phyloP scores from a whole-genome alignment of 2,888 invertebrate species.

The Chrysina gloriosa region DNA sequence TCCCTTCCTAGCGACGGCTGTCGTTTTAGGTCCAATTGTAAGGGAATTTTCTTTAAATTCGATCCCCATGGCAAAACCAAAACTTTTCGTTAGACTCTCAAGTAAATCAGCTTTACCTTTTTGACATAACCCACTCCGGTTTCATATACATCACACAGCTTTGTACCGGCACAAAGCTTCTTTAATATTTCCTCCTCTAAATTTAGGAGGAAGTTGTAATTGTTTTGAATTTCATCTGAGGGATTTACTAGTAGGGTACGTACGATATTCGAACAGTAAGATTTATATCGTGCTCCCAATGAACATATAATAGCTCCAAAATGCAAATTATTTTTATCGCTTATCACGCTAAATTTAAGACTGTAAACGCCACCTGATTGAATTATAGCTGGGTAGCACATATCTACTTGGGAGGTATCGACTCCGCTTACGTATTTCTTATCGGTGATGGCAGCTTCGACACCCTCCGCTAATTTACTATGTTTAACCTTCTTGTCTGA shows the following conservation, averaged over 20 bases:
- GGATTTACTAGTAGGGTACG: constrained; percentile 97
- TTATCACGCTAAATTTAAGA: constrained; percentile 94
- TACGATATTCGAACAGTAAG: constrained; percentile 97
- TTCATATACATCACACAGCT: constrained; percentile 82
- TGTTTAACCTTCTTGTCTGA: constrained; percentile 98
- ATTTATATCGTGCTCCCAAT: constrained; percentile 94
- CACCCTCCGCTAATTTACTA: constrained; percentile 92
- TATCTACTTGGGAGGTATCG: constrained; percentile 90
- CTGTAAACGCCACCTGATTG: constrained; percentile 99
- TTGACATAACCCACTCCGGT: constrained; percentile 84
- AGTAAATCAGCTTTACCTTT: constrained; percentile 87
- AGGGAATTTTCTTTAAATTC: constrained; percentile 97
- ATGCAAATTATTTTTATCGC: constrained; percentile 93
- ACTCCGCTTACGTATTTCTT: constrained; percentile 95
- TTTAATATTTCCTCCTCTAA: constrained; percentile 92
- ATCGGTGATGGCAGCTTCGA: constrained; percentile 92
- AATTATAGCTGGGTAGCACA: constrained; percentile 99
- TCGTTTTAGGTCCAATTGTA: constrained; percentile 91
- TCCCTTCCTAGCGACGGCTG: constrained; percentile 80
- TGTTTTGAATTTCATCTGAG: constrained; percentile 79
- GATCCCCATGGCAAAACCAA: constrained; percentile 98
- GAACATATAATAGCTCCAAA: constrained; percentile 97
- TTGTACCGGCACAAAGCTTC: constrained; percentile 82
- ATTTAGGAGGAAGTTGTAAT: constrained; percentile 91
- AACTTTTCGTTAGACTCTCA: constrained; percentile 92